phyloP scores from a whole-genome alignment of 2,888 invertebrate species.

The Melanargia galathea region DNA sequence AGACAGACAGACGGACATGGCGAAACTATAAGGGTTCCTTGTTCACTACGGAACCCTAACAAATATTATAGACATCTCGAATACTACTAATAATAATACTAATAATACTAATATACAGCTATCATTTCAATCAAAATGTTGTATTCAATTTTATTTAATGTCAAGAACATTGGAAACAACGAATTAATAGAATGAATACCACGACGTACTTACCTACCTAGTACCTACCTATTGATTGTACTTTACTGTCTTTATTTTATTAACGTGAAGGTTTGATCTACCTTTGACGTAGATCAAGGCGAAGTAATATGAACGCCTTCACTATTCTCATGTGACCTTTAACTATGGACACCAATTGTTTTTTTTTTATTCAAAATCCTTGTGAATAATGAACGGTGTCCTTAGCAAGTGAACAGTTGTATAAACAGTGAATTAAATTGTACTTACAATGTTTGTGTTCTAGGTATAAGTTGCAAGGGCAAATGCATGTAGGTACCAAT shows the following conservation, averaged over 20 bases:
- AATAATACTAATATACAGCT: not conserved
- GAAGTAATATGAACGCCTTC: constrained; percentile 56
- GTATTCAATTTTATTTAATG: not conserved
- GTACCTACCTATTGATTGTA: constrained; percentile 19
- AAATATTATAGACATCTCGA: no score
- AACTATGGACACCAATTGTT: constrained; percentile 65
- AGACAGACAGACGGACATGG: no score
- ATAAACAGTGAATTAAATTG: constrained; percentile 62
- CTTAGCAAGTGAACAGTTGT: constrained; percentile 66
- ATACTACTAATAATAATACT: no score
- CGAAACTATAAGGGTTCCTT: no score
- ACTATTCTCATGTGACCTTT: constrained; percentile 66
- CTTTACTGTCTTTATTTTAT: constrained; percentile 26
- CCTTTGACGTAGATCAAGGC: constrained; percentile 64
- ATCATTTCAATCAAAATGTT: constrained; percentile 1
- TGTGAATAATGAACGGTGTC: constrained; percentile 72
- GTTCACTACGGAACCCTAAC: no score
- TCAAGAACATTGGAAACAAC: not conserved
- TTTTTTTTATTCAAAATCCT: constrained; percentile 68
- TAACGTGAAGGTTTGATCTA: constrained; percentile 39
- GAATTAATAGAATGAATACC: not conserved
- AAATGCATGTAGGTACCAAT: constrained; percentile 17
- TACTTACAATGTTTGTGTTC: constrained; percentile 28
- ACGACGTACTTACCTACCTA: not conserved
- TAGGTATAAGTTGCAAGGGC: constrained; percentile 34